These are phyloP conservation scores for Tonatia bakeri DNA, from an alignment of 2,113 vertebrate genomes.

Conservation along the genomic window DNA sequence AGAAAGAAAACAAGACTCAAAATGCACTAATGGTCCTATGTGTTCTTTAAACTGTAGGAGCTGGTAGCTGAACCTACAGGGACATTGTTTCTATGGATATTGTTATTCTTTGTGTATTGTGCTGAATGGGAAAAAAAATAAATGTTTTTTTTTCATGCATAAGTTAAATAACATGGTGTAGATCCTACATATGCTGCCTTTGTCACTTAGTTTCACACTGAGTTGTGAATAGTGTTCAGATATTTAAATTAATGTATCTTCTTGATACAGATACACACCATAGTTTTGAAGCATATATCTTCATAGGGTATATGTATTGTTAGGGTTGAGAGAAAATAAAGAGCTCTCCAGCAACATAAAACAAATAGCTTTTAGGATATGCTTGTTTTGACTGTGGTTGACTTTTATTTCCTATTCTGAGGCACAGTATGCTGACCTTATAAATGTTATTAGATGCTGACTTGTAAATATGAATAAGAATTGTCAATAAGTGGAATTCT, in stretches of 20 bases:
- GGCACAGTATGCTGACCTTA: constrained; percentile 13
- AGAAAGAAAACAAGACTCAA: constrained; percentile 48
- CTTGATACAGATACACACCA: constrained; percentile 35
- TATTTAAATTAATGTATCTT: constrained; percentile 60
- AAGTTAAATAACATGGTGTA: constrained; percentile 48
- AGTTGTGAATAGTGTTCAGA: constrained; percentile 46
- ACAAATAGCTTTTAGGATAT: constrained; percentile 16
- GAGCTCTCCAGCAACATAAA: constrained; percentile 35
- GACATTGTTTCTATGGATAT: constrained; percentile 34
- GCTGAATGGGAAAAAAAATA: not conserved
- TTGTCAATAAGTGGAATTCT: constrained; percentile 37
- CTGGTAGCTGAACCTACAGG: constrained; percentile 40
- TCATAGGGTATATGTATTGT: not conserved
- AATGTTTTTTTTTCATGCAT: constrained; percentile 33
- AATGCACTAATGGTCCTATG: not conserved
- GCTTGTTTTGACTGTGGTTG: not conserved
- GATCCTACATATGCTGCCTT: constrained; percentile 46
- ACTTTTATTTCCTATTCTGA: constrained; percentile 30
- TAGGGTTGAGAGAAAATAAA: not conserved
- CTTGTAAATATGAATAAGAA: constrained; percentile 50
- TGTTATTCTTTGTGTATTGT: constrained; percentile 40
- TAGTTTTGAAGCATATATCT: constrained; percentile 43
- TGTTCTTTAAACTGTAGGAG: constrained; percentile 42
- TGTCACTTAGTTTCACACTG: constrained; percentile 44
- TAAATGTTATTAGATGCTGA: constrained; percentile 39